phyloP scores from a whole-genome alignment of 2,113 vertebrate species.

The Cephalopterus ornatus region DNA sequence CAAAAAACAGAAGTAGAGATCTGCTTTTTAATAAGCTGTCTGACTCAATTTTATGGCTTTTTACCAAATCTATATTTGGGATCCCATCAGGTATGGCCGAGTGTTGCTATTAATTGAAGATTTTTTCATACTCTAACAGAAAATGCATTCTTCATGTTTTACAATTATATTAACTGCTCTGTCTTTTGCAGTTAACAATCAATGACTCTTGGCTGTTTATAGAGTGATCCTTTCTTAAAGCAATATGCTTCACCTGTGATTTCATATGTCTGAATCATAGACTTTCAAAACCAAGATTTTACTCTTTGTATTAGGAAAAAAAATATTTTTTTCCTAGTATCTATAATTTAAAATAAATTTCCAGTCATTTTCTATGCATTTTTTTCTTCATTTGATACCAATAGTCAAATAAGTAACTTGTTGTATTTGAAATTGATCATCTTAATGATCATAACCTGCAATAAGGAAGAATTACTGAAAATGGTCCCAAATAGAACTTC shows the following conservation, averaged over 20 bases:
- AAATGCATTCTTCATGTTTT: constrained; percentile 43
- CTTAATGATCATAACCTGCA: not conserved
- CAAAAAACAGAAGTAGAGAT: constrained; percentile 27
- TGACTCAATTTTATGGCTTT: constrained; percentile 30
- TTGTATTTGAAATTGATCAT: not conserved
- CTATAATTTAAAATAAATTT: not conserved
- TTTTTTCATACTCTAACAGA: not conserved
- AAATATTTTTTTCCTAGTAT: not conserved
- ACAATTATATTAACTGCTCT: constrained; percentile 5
- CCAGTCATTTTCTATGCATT: not conserved
- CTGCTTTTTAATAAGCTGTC: constrained; percentile 20
- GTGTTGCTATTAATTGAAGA: constrained; percentile 31
- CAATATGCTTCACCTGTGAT: not conserved
- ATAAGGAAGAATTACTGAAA: not conserved
- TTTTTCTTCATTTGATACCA: not conserved
- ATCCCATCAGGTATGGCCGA: not conserved
- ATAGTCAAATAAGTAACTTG: not conserved
- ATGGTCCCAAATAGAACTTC: not conserved
- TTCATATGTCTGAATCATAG: not conserved
- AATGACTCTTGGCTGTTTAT: not conserved
- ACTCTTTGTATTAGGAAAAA: not conserved
- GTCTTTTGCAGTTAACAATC: not conserved
- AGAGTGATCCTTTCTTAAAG: not conserved
- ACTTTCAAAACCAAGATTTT: not conserved
- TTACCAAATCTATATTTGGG: constrained; percentile 31